Base-by-base conservation (phyloP, 2,888 invertebrate genomes). In the Euzetes globulus region DNA sequence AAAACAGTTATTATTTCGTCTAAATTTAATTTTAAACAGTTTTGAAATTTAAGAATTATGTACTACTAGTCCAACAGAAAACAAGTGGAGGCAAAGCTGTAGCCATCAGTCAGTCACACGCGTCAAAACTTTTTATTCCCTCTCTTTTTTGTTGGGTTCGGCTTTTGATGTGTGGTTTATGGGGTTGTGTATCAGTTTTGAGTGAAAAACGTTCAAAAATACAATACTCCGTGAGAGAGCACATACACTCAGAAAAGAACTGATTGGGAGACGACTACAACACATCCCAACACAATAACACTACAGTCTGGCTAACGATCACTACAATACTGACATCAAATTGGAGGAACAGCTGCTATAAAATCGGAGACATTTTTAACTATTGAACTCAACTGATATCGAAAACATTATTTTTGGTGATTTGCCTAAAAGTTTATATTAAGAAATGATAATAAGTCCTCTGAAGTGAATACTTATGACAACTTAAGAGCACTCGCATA, bases 1-100 rank as follows among this genome's bases (percentile, higher is more conserved):
- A 25, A 4, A 17, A 55, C 19, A 33, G 63, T 37, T 60, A 60
- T 60, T 55, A 60, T 60, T 55, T 55, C 55, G 55, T 4, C 11
- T 63, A 63, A 63, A 63, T 63, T 33, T 37, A 63, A 63, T 37
- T 63, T 63, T 63, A 63, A 63, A 63, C 13, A n/a, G 63, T 63
- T 63, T 63, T n/a, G 33, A 33, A 63, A 63, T 17, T 63, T 63
- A 17, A 6, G 27, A 63, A 63, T 63, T 33, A 63, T 63, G 15
- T 17, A 63, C 63, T 63, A 4, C 55, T n/a, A 63, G 63, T 37
- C 25, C 63, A 33, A 63, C 25, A 63, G 25, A 19, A 22, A 55
- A 25, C 37, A 55, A 55, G 25, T 25, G 25, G 22, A 33, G 63
- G 37, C 29, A n/a, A 63, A 33, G 27, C 63, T 17, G 33, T 7